Evolutionary conservation across 2,888 invertebrate species (phyloP), one percentile per base, ranked within the genome.

Genomic region (Strigamia maritima): DNA sequence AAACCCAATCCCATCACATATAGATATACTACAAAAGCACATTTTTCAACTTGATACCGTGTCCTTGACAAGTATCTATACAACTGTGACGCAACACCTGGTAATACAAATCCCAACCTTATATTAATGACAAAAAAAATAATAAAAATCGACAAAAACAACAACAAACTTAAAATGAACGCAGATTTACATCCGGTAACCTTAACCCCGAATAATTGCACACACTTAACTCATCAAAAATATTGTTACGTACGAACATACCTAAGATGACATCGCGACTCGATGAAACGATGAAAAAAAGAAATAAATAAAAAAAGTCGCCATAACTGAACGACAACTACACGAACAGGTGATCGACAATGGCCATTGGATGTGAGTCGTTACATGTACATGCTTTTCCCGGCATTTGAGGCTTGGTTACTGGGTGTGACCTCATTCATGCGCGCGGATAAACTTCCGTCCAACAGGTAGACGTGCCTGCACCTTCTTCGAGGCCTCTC

Each of bases 381-480:
- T 4, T n/a, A n/a, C n/a, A n/a, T n/a, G n/a, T 60, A 60, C 60
- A 60, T 14, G 14, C 26, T 65, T 60, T 65, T 28, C 65, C 65
- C 28, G 65, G 22, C 65, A 65, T 65, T 49, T n/a, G 14, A 65
- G 65, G 65, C 65, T 65, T 26, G 65, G 65, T 24, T 65, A 26
- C 65, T 65, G 65, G 65, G 65, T 65, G 65, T 65, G 65, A 65
- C 65, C 65, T 65, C 28, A 65, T 65, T 65, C 65, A 65, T 65
- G 16, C 16, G 65, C 19, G 22, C 22, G 22, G 19, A 26, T 24
- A 65, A 65, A 65, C 65, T 65, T 65, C 65, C 65, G 65, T 65
- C 65, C 26, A 26, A 65, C 65, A 65, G 65, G 65, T 65, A 65
- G 65, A 26, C 28, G 26, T 14, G 65, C 28, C 65, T 26, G 65